phyloP scores from a whole-genome alignment of 2,113 vertebrate species.

The Rhinogobius similis region DNA sequence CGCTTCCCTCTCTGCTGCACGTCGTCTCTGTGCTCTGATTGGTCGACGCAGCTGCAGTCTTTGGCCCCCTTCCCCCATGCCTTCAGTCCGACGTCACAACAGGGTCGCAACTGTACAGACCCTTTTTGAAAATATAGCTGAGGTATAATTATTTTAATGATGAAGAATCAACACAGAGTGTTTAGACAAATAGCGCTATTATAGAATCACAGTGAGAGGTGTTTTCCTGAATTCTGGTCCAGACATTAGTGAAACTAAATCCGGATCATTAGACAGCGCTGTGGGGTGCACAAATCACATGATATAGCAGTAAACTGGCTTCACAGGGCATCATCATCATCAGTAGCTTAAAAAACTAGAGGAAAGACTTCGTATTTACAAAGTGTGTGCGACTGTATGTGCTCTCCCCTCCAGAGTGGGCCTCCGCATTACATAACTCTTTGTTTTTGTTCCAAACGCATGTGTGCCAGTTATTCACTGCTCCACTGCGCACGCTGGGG shows the following conservation, averaged over 20 bases:
- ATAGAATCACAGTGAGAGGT: constrained; percentile 47
- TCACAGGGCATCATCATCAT: background rate
- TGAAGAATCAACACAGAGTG: constrained; percentile 32
- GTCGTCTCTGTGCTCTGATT: constrained; percentile 59
- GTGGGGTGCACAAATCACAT: constrained; percentile 1
- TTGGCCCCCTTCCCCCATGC: constrained; percentile 54
- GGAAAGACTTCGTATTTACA: background rate
- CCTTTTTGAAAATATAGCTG: constrained; percentile 39
- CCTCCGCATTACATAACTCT: constrained; percentile 73
- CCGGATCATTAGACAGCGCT: background rate
- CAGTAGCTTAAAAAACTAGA: background rate
- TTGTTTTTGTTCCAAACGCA: constrained; percentile 63
- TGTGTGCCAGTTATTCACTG: constrained; percentile 59
- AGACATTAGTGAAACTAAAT: constrained; percentile 33
- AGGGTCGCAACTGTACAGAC: constrained; percentile 51
- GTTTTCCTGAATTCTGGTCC: constrained; percentile 22
- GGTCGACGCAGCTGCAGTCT: constrained; percentile 47
- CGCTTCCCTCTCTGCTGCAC: constrained; percentile 47
- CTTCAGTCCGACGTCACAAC: constrained; percentile 68
- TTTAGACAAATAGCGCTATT: constrained; percentile 47
- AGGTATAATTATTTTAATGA: constrained; percentile 49
- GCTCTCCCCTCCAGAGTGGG: constrained; percentile 59
- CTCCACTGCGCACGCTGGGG: constrained; percentile 58
- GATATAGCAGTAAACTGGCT: background rate
- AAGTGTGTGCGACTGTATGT: constrained; percentile 25